Conservation (phyloP, 2,888 invertebrate species). For the Hylaea fasciaria region DNA sequence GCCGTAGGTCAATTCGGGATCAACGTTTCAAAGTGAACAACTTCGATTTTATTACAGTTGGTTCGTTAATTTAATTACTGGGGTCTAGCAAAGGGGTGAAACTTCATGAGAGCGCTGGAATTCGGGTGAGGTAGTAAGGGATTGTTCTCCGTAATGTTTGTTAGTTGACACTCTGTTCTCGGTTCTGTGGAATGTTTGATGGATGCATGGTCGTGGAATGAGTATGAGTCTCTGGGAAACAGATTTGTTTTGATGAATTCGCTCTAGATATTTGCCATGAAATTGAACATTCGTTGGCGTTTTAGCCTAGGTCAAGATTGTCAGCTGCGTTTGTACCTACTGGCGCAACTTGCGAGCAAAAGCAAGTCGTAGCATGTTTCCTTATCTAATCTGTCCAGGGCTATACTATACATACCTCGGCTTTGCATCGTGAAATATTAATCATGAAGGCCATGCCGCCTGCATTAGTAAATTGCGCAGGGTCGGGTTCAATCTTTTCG, state of each 20-base stretch:
- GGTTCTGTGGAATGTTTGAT: not conserved
- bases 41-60: conserved; percentile 14
- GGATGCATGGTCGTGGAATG: too few relatives aligned
- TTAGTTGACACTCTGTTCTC: not conserved
- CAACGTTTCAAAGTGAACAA: conserved; percentile 21
- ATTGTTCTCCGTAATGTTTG: not conserved
- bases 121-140: not conserved
- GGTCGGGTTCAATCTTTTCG: conserved; percentile 35
- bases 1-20: conserved; percentile 54
- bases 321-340: too few relatives aligned
- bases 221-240: too few relatives aligned
- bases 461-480: conserved; percentile 40
- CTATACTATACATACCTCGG: not conserved
- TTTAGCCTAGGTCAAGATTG: too few relatives aligned
- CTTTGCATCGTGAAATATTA: conserved; percentile 9
- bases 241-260: too few relatives aligned
- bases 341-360: not conserved
- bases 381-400: not conserved
- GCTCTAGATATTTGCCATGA: too few relatives aligned
- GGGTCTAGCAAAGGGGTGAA: conserved; percentile 2
- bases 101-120: conserved; percentile 6
- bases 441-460: conserved; percentile 5
- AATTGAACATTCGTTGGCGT: too few relatives aligned
- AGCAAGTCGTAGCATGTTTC: not conserved
- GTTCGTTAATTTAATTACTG: conserved; percentile 22